Percentiles rank a stretch among this genome's conserved stretches.
Conservation (phyloP, 2,113 vertebrate species). For the Mus spicilegus region DNA sequence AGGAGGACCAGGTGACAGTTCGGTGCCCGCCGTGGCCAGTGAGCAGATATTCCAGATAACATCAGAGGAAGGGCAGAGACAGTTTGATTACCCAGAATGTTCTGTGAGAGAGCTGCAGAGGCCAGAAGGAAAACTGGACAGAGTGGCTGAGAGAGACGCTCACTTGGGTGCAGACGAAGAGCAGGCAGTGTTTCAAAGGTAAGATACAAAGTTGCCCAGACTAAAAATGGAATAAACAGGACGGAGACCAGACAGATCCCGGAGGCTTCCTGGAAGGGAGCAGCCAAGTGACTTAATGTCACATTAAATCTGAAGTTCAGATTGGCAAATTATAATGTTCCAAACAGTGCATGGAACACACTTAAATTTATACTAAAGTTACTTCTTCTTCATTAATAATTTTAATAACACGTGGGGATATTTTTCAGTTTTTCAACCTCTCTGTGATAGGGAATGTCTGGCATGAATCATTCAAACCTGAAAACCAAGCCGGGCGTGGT, state of each 20-base stretch:
- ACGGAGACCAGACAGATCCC: not conserved
- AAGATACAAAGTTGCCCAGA: fast-evolving
- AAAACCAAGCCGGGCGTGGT: not conserved
- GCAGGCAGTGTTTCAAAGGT: fast-evolving
- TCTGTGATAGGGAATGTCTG: not conserved
- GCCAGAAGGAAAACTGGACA: not conserved
- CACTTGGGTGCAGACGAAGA: not conserved
- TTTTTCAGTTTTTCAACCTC: not conserved
- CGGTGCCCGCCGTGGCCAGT: fast-evolving
- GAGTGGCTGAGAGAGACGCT: fast-evolving
- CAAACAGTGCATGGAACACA: not conserved
- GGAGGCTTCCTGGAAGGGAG: not conserved
- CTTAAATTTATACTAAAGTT: not conserved
- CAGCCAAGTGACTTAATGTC: not conserved
- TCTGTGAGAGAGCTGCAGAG: not conserved
- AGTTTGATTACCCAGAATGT: not conserved
- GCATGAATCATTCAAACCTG: not conserved
- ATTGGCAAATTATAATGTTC: not conserved
- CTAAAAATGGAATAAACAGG: not conserved
- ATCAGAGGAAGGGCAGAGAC: no score
- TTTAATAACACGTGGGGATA: not conserved
- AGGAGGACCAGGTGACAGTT: not conserved
- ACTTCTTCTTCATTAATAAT: not conserved
- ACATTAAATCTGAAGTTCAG: not conserved
- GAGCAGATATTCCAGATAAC: fast-evolving